phyloP scores from a whole-genome alignment of 92 coral and sea anemone species.

The Pocillopora grandis region DNA sequence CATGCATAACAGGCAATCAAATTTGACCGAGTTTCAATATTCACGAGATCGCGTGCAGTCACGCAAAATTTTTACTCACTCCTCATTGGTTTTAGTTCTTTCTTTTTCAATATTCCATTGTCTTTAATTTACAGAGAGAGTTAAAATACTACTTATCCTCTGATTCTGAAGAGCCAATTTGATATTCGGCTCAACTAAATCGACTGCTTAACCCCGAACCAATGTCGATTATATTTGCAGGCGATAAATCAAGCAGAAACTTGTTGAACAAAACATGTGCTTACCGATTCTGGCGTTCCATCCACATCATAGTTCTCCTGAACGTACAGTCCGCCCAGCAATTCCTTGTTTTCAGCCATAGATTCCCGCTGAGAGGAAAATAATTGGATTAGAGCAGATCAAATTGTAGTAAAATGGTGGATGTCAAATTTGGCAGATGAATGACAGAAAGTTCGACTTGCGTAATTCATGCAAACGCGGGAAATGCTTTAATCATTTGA shows the following conservation, averaged over 20 bases:
- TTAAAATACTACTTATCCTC: background rate
- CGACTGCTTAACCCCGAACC: constrained; percentile 2
- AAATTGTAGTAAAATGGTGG: too few relatives aligned
- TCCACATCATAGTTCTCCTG: constrained; percentile 56
- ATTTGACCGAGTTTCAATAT: constrained; percentile 6
- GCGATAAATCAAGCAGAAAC: background rate
- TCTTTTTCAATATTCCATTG: constrained; percentile 8
- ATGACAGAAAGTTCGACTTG: background rate
- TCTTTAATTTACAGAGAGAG: background rate
- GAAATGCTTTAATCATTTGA: constrained; percentile 2
- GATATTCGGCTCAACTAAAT: background rate
- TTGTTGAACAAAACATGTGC: background rate
- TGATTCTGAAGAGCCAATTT: background rate
- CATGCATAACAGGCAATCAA: constrained; percentile 29
- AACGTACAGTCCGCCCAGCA: constrained; percentile 52
- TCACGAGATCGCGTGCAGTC: background rate
- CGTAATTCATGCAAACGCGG: constrained; percentile 7
- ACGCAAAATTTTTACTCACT: background rate
- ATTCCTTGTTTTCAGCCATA: constrained; percentile 61
- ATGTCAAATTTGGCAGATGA: background rate
- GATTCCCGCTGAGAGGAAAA: background rate
- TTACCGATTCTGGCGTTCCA: constrained; percentile 41
- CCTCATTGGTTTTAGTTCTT: background rate
- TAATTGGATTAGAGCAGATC: background rate
- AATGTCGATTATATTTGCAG: background rate